Base-by-base conservation (phyloP, 2,888 invertebrate genomes). In the Xylocampa areola region DNA sequence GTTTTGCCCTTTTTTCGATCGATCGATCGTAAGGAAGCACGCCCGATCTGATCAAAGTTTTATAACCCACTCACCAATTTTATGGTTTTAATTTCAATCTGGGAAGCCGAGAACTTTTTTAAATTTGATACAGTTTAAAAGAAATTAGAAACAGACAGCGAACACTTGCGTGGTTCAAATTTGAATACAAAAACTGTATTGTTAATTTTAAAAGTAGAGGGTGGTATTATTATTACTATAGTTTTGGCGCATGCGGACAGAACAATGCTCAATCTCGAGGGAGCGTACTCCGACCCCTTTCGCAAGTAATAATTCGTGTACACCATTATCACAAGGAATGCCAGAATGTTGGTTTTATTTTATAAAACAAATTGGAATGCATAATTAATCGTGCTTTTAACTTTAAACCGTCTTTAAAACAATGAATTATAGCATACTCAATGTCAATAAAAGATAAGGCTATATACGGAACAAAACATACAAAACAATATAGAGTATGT, bases 401-500 rank as follows among this genome's bases (percentile, higher is more conserved):
- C 25, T 51, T 43, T 8, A 52, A 52, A 14, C 25, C 48, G 50
- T 59, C 32, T 51, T 48, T 44, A 50, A 67, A 55, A 50, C 36
- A 41, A 55, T 63, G 43, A 60, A 55, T 57, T 40, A 60, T 61
- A 19, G 41, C 51, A 3, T 41, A 59, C 40, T 50, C 57, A 71
- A 58, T 62, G 60, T 65, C 52, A 72, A 61, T 44, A 57, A 67
- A 62, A 61, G 63, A 72, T 69, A 69, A 64, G 47, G 54, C 61
- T 73, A 72, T 71, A 80, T 74, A 79, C 78, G 79, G 83, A 83
- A 79, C 81, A 81, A 81, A 83, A 81, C 72, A 74, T 59, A 76
- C 78, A 74, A 81, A 82, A 86, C 82, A 82, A 74, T 84, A 82
- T 77, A 82, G 81, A 82, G 74, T 80, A 72, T 79, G 71, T 77